Evolutionary conservation across 2,888 invertebrate genomes (phyloP).

Genomic region (Thyatira batis): DNA sequence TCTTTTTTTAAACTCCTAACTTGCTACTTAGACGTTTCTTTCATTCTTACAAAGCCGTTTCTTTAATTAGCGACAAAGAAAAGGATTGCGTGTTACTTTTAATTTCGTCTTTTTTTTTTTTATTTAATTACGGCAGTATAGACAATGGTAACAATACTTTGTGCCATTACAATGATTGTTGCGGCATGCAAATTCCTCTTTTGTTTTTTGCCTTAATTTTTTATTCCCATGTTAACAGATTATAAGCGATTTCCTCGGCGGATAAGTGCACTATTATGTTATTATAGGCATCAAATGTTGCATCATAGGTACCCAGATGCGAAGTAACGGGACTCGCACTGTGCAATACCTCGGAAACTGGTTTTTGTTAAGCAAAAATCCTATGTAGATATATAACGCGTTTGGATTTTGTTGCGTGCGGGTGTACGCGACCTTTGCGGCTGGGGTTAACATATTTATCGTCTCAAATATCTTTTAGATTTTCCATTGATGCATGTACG

Average conservation of each 20-base stretch:
- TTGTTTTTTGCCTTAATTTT: conserved; percentile 35
- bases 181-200: conserved; percentile 64
- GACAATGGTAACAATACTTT: conserved; percentile 74
- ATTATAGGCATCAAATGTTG: conserved; percentile 78
- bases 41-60: conserved; percentile 70
- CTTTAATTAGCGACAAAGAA: conserved; percentile 80
- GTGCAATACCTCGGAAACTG: conserved; percentile 72
- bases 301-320: conserved; percentile 63
- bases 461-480: conserved; percentile 15
- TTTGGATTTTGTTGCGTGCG: conserved; percentile 57
- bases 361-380: conserved; percentile 69
- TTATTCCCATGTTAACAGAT: conserved; percentile 29
- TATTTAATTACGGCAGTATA: conserved; percentile 73
- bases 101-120: conserved; percentile 68
- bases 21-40: conserved; percentile 77
- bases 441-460: conserved; percentile 59
- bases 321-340: conserved; percentile 64
- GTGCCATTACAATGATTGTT: conserved; percentile 60
- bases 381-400: conserved; percentile 48
- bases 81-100: conserved; percentile 76
- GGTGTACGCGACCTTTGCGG: conserved; percentile 63
- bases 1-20: conserved; percentile 61
- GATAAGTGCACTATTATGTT: conserved; percentile 74
- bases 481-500: conserved; percentile 12
- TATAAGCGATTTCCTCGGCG: conserved; percentile 32